Evolutionary conservation across 2,888 invertebrate species (phyloP).

Genomic region (Nephrotoma guestfalica): DNA sequence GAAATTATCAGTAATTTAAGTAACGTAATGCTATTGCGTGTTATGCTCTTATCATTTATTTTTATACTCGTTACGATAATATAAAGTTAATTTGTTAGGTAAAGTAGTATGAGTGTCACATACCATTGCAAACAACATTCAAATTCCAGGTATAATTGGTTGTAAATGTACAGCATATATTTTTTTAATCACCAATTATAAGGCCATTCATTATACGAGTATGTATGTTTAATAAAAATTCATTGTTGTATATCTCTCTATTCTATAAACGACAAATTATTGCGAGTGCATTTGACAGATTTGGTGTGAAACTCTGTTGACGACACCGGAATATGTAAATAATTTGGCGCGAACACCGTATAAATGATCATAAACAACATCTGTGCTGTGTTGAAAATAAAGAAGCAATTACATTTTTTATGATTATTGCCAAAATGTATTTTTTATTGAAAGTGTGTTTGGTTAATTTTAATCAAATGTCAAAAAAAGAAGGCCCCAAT

Average conservation of each 20-base stretch:
- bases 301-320: background rate
- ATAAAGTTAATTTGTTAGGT: background rate
- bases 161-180: background rate
- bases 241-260: background rate
- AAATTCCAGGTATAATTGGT: background rate
- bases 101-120: background rate
- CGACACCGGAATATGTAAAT: background rate
- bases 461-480: background rate
- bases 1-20: background rate
- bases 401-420: background rate
- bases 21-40: background rate
- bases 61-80: background rate
- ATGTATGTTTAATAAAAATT: too few relatives aligned
- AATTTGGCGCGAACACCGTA: background rate
- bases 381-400: background rate
- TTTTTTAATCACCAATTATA: too few relatives aligned
- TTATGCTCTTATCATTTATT: background rate
- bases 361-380: background rate
- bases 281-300: background rate
- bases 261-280: background rate
- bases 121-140: background rate
- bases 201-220: too few relatives aligned
- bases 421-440: background rate
- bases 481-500: too few relatives aligned
- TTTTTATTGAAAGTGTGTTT: background rate